Evolutionary conservation across 2,797 vertebrate genomes (phyloP).

Genomic region (Todus mexicanus): DNA sequence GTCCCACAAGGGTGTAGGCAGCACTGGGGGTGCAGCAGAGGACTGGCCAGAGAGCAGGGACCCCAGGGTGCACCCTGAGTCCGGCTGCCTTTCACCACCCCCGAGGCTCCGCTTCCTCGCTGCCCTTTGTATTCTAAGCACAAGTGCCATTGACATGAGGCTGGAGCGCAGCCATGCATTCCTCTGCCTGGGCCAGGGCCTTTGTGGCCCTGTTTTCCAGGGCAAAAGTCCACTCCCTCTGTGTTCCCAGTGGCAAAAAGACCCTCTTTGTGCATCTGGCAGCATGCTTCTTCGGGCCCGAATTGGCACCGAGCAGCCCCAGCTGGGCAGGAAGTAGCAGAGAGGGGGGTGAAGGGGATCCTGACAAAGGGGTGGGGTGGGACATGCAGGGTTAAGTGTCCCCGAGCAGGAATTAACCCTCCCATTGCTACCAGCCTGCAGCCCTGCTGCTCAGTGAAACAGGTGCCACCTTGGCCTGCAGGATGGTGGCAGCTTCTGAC

Average conservation of each 20-base stretch:
- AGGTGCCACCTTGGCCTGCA: neutral
- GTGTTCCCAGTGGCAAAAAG: conserved; percentile 77
- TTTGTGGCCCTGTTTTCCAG: conserved; percentile 73
- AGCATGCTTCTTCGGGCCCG: conserved; percentile 56
- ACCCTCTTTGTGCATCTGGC: conserved; percentile 75
- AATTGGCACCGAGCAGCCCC: conserved; percentile 78
- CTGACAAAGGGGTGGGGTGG: conserved; percentile 62
- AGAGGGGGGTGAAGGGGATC: conserved; percentile 57
- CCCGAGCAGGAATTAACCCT: conserved; percentile 56
- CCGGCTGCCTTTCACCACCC: neutral
- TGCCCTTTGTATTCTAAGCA: conserved; percentile 67
- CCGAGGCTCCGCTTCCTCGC: conserved; percentile 41
- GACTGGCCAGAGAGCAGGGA: neutral
- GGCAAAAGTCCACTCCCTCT: conserved; percentile 69
- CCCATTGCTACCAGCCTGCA: conserved; percentile 42
- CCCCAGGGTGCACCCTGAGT: neutral
- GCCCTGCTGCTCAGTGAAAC: neutral
- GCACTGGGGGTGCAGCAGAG: neutral
- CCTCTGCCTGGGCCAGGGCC: conserved; percentile 68
- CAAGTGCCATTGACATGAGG: conserved; percentile 49
- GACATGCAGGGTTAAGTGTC: conserved; percentile 69
- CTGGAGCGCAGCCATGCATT: conserved; percentile 62
- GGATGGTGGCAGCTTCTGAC: neutral
- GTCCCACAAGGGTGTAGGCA: neutral
- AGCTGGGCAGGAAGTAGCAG: conserved; percentile 82